These are phyloP conservation scores for Bombyx mori DNA, from an alignment of 1,140 invertebrate genomes.

Conservation along the genomic window ASM3026992v2 NC_085122.1:10773501-10774000, in stretches of 20 bases:
- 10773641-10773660: slow-evolving; percentile 19
- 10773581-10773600: slow-evolving; percentile 14
- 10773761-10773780: slow-evolving; percentile 23
- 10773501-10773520: too few relatives aligned
- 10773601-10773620: slow-evolving; percentile 13
- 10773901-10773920: slow-evolving; percentile 23
- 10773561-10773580: not conserved
- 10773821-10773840: slow-evolving; percentile 53
- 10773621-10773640: slow-evolving; percentile 35
- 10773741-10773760: slow-evolving; percentile 9
- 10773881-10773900: slow-evolving; percentile 34
- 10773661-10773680: slow-evolving; percentile 16
- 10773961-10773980: too few relatives aligned
- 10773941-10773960: too few relatives aligned
- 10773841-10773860: slow-evolving; percentile 36
- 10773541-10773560: not conserved
- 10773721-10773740: slow-evolving; percentile 42
- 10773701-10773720: slow-evolving; percentile 49
- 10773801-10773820: slow-evolving; percentile 57
- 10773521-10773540: not conserved
- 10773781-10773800: slow-evolving; percentile 50
- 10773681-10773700: slow-evolving; percentile 48
- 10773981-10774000: too few relatives aligned
- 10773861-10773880: slow-evolving; percentile 31
- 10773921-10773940: not conserved